A percentile compares a stretch with the other conserved stretches of the same genome.
These are phyloP conservation scores for Tachysurus fulvidraco DNA, from an alignment of 2,113 vertebrate genomes.

Conservation along the genomic window DNA sequence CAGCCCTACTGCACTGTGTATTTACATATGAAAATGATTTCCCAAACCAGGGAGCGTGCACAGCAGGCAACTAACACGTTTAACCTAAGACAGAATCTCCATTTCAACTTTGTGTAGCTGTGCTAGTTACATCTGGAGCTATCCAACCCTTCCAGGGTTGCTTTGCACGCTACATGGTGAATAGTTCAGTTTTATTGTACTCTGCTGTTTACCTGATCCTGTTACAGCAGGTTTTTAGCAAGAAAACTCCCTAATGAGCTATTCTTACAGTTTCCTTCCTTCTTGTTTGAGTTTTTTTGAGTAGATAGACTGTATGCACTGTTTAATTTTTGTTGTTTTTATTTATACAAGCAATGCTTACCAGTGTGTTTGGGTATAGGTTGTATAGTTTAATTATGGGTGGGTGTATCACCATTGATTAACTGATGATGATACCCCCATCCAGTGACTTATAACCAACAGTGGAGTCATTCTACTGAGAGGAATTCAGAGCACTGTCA, in stretches of 20 bases:
- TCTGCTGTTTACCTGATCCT: not conserved
- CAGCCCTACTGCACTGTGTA: not conserved
- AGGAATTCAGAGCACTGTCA: too few relatives aligned
- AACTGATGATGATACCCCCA: not conserved
- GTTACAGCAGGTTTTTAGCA: not conserved
- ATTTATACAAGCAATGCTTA: not conserved
- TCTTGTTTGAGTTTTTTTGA: not conserved
- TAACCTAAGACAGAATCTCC: not conserved
- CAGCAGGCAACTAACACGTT: not conserved
- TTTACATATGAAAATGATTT: not conserved
- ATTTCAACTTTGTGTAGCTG: not conserved
- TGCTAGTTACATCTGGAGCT: not conserved
- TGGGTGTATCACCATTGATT: not conserved
- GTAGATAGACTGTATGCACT: not conserved
- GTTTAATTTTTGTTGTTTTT: not conserved
- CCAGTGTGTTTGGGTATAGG: too few relatives aligned
- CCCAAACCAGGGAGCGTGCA: not conserved
- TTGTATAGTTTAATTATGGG: not conserved
- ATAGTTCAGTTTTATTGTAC: not conserved
- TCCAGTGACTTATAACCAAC: too few relatives aligned
- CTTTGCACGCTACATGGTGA: not conserved
- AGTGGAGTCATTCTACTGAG: too few relatives aligned
- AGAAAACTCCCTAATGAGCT: not conserved
- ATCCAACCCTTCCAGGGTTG: not conserved
- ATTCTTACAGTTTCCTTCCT: not conserved